phyloP scores from a whole-genome alignment of 2,888 invertebrate species.

The Drosophila robusta region DNA sequence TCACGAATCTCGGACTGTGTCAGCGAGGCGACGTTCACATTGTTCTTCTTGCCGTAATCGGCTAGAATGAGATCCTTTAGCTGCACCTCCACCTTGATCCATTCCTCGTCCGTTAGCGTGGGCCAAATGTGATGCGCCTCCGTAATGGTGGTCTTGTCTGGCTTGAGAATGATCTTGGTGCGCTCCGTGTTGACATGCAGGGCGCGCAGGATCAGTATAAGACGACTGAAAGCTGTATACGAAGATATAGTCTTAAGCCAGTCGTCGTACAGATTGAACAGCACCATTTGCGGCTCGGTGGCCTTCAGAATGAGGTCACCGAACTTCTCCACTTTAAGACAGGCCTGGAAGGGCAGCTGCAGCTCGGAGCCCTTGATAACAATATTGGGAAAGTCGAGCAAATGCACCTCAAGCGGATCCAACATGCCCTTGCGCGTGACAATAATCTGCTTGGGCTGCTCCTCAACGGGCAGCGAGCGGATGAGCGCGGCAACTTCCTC shows the following conservation, averaged over 20 bases:
- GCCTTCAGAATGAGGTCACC: conserved; percentile 99
- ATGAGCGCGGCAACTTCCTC: conserved; percentile 99
- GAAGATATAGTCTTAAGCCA: conserved; percentile 99
- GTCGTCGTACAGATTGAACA: conserved; percentile 99
- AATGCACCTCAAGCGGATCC: conserved; percentile 99
- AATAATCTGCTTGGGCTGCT: conserved; percentile 99
- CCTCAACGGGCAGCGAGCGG: conserved; percentile 99
- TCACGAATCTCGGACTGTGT: conserved; percentile 99
- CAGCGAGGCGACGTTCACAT: conserved; percentile 99
- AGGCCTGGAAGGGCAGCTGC: conserved; percentile 99
- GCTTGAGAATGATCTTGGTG: conserved; percentile 99
- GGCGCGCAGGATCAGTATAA: conserved; percentile 98
- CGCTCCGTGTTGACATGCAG: conserved; percentile 99
- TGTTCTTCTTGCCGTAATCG: conserved; percentile 99
- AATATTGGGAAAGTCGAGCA: conserved; percentile 99
- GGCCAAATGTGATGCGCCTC: conserved; percentile 99
- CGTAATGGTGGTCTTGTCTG: conserved; percentile 99
- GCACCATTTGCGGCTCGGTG: conserved; percentile 99
- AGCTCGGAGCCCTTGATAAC: conserved; percentile 99
- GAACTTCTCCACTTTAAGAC: conserved; percentile 99
- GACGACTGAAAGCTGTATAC: conserved; percentile 98
- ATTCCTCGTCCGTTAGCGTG: conserved; percentile 98
- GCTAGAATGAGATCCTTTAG: conserved; percentile 99
- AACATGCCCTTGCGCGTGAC: conserved; percentile 99
- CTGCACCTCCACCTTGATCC: conserved; percentile 99